Evolutionary conservation across 1,140 invertebrate genomes (phyloP).

Genomic region (Chironomus tepperi): DNA sequence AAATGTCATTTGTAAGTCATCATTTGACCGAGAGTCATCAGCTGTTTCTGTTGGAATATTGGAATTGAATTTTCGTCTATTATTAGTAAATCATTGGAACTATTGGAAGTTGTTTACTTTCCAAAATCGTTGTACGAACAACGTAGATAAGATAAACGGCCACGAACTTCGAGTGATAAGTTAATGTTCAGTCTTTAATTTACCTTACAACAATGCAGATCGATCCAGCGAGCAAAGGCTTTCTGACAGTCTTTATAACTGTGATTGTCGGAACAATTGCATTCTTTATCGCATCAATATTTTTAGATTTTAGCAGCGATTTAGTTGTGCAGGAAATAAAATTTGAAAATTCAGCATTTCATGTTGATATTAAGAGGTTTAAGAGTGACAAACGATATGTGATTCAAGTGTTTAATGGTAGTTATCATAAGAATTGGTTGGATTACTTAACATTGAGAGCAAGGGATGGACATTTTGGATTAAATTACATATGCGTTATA

Average conservation of each 20-base stretch:
- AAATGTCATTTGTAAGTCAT: too few relatives aligned
- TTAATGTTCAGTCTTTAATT: background rate
- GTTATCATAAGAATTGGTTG: background rate
- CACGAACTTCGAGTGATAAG: too few relatives aligned
- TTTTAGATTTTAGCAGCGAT: background rate
- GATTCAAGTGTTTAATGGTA: background rate
- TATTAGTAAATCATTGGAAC: too few relatives aligned
- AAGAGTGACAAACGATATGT: background rate
- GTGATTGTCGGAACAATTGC: background rate
- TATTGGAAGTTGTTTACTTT: too few relatives aligned
- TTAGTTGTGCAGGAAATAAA: background rate
- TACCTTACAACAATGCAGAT: background rate
- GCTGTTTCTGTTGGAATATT: too few relatives aligned
- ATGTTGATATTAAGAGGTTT: background rate
- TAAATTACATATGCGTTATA: too few relatives aligned
- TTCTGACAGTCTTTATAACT: background rate
- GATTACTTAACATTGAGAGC: background rate
- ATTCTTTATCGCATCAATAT: conserved; percentile 5
- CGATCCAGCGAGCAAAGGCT: background rate
- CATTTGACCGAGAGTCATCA: too few relatives aligned
- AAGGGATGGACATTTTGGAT: too few relatives aligned
- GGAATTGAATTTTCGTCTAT: too few relatives aligned
- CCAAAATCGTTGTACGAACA: too few relatives aligned
- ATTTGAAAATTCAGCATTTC: background rate
- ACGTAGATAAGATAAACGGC: too few relatives aligned